phyloP scores from a whole-genome alignment of 2,797 vertebrate species.

The Chiloscyllium punctatum region DNA sequence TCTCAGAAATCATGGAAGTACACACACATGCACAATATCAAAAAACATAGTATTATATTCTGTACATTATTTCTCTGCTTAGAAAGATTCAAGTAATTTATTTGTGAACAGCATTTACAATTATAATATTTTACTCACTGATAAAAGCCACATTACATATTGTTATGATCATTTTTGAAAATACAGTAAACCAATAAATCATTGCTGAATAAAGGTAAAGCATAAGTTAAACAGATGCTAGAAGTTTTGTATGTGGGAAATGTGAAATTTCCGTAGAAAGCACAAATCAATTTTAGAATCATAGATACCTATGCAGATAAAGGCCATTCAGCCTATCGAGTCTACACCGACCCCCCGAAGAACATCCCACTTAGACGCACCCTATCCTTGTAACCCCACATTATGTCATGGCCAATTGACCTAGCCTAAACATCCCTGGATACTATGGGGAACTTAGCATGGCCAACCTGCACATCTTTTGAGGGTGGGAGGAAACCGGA shows the following conservation, averaged over 20 bases:
- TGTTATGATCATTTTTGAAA: slow-evolving; percentile 8
- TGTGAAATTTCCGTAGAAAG: neutral
- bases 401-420: too few species aligned
- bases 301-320: too few species aligned
- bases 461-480: too few species aligned
- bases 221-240: neutral
- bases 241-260: neutral
- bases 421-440: too few species aligned
- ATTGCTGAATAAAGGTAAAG: neutral
- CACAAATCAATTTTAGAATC: neutral
- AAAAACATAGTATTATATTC: neutral
- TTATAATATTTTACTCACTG: neutral
- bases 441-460: too few species aligned
- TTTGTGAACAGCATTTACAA: neutral
- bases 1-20: neutral
- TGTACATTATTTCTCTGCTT: neutral
- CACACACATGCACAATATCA: neutral
- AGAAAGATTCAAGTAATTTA: neutral
- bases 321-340: too few species aligned
- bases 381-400: too few species aligned
- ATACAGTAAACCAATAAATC: neutral
- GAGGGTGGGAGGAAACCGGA: too few species aligned
- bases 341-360: too few species aligned
- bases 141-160: slow-evolving; percentile 8
- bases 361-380: too few species aligned